Base-by-base conservation (phyloP, 2,888 invertebrate species). In the Sceliomorpha sp. region DNA sequence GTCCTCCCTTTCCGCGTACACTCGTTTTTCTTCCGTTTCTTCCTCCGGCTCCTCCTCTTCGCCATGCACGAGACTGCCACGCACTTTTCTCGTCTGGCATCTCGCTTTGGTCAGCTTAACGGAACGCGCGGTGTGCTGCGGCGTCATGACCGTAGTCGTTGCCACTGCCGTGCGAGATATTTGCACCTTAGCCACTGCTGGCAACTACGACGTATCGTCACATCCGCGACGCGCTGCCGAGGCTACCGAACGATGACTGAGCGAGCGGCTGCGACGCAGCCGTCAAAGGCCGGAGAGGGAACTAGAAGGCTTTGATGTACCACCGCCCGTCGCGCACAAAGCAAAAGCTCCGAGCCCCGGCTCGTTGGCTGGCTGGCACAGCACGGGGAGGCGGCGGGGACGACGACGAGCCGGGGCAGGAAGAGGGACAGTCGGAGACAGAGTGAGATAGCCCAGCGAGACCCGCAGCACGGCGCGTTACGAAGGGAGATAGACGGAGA, bases 201-300 rank as follows among this genome's bases (percentile, higher is more conserved):
- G 34, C 34, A 42, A 24, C 24, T 32, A 29, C n/a, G n/a, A n/a
- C 53, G 45, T 29, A 44, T 24, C 72, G 74, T 60, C 62, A 73
- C 76, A 78, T 80, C 73, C 51, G 71, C 76, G 74, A 75, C 81
- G 82, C 79, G 82, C 79, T 79, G 82, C 76, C 79, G 77, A 80
- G 85, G 83, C 84, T 84, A 86, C 84, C 84, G 85, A 86, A 83
- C 83, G 86, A 83, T 85, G 85, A 87, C 87, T 87, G 86, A 87
- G 82, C 82, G 81, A 79, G 80, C 82, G 82, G 82, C 81, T 81
- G 83, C 84, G 85, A 84, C 83, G 81, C 84, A 82, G 75, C 82
- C 86, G 84, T 86, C 86, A 86, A 87, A 87, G 86, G 85, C 86
- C 83, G 83, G 82, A 83, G 83, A 82, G 84, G 82, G 79, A 84